Base-by-base conservation (phyloP, 2,797 vertebrate species). In the Geotria australis region DNA sequence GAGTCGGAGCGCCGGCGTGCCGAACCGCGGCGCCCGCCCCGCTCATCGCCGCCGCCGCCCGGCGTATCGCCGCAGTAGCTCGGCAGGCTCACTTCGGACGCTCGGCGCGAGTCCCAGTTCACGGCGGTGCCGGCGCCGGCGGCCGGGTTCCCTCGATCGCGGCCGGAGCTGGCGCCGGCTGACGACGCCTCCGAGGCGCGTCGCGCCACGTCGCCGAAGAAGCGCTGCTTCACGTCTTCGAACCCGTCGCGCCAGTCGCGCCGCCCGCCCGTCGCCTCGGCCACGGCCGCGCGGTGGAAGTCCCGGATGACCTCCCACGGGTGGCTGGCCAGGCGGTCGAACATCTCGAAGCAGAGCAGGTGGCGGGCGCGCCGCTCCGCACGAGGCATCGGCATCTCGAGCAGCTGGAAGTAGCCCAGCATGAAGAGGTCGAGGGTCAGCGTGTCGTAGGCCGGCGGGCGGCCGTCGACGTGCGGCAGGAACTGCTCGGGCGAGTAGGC, bases 401-500 rank as follows among this genome's bases (percentile, higher is more conserved):
- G 71, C 57, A 98, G 70, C 71, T 94, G 89, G 67, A 96, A 98
- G 68, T 98, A 98, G 61, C 89, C 88, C 10, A 95, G 76, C 88
- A 98, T 93, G 68, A 98, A 98, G 56, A 95, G 88, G 69, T 96
- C 86, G 1, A 98, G 76, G 0, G 79, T 81, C 57, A 98, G 76
- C 66, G 74, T 80, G 64, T 86, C 76, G 1, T 98, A 85, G 48
- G 66, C 65, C 59, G 80, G 71, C 1, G 79, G 78, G 0, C 71
- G 66, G 2, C 85, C 83, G 0, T 76, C 71, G 2, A 83, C 69
- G 4, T 81, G 74, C 2, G 88, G 89, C 64, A 98, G 66, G 65
- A 98, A 98, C 62, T 96, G 83, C 63, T 98, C 76, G 0, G 91
- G 91, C 86, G 88, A 96, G 66, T 93, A 86, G 51, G 94, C 73